Conservation (phyloP, 2,797 vertebrate species). For the Cyclura pinguis region DNA sequence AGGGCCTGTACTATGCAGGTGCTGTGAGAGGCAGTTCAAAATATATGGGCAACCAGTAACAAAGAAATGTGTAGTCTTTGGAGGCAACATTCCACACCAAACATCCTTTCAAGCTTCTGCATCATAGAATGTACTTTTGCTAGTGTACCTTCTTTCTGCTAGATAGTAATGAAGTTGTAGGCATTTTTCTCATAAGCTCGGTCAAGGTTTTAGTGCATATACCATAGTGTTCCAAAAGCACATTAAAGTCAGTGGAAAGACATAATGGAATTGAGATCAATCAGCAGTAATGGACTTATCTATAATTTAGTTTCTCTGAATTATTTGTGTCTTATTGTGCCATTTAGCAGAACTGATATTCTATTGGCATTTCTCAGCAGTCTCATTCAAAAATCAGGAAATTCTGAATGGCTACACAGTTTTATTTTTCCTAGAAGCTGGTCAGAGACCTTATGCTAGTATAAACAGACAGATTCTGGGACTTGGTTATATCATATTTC, state of each 20-base stretch:
- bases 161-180: background rate
- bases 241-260: conserved; percentile 19
- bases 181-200: background rate
- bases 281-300: conserved; percentile 27
- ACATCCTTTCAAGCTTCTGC: background rate
- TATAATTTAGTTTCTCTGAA: conserved; percentile 36
- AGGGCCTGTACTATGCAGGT: background rate
- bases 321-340: conserved; percentile 14
- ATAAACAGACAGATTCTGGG: background rate
- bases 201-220: background rate
- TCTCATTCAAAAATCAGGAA: background rate
- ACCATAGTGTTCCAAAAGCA: conserved; percentile 2
- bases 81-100: background rate
- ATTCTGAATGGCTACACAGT: background rate
- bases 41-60: background rate
- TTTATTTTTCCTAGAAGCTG: background rate
- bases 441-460: background rate
- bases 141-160: conserved; percentile 9
- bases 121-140: background rate
- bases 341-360: conserved; percentile 19
- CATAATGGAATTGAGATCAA: conserved; percentile 35
- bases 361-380: background rate
- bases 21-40: background rate
- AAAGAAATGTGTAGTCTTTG: background rate
- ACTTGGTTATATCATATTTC: background rate